A percentile compares a stretch with the other conserved stretches of the same genome.
Conservation (phyloP, 1,140 invertebrate genomes). For the Triops longicaudatus region DNA sequence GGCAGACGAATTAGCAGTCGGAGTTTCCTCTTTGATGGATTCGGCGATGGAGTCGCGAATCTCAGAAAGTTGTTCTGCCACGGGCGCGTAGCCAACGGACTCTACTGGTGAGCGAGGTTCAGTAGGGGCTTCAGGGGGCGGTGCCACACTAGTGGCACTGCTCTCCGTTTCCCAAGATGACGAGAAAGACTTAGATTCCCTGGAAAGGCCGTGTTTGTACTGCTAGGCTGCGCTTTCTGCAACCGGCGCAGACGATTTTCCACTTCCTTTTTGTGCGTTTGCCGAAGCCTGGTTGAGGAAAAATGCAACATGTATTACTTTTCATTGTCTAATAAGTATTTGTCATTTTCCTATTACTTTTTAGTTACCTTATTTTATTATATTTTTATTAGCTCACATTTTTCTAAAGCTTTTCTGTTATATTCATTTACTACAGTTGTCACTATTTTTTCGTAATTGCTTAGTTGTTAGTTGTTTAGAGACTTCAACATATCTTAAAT, state of each 20-base stretch:
- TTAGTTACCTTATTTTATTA: too few relatives aligned
- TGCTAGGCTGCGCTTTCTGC: slow-evolving; percentile 33
- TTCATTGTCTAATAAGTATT: background rate
- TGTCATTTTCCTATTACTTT: too few relatives aligned
- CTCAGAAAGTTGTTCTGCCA: background rate
- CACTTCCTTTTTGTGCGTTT: slow-evolving; percentile 40
- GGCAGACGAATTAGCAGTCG: slow-evolving; percentile 16
- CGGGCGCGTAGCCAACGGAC: background rate
- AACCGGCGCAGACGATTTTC: slow-evolving; percentile 38
- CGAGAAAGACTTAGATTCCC: background rate
- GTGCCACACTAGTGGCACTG: background rate
- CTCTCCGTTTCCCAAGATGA: background rate
- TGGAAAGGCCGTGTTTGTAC: background rate
- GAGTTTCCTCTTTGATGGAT: background rate
- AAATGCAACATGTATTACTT: slow-evolving; percentile 25
- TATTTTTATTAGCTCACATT: too few relatives aligned
- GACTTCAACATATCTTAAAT: too few relatives aligned
- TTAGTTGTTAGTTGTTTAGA: too few relatives aligned
- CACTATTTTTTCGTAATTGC: too few relatives aligned
- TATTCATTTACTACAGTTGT: too few relatives aligned
- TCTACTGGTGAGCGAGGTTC: background rate
- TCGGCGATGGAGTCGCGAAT: background rate
- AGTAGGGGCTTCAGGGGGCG: background rate
- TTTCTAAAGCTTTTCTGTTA: too few relatives aligned
- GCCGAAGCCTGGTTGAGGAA: slow-evolving; percentile 38